Evolutionary conservation across 2,113 vertebrate genomes (phyloP), one percentile per base, ranked within the genome.

Genomic region (Genyomyrus donnyi): DNA sequence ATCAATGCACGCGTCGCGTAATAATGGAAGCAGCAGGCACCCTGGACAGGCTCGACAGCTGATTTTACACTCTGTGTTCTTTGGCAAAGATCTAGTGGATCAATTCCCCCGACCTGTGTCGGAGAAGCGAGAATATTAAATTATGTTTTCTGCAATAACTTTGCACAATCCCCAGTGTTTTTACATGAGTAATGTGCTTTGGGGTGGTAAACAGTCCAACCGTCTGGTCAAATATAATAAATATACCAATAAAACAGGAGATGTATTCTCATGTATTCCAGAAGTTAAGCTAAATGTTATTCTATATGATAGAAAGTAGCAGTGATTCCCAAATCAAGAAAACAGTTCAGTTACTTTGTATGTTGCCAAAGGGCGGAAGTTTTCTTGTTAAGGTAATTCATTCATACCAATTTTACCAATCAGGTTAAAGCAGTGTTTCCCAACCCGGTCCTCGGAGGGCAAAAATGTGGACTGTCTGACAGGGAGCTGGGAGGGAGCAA

Each of bases 91-190:
- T 42, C 49, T 24, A 5, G 35, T 39, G 58, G n/a, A 90, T 70
- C 35, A 90, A 88, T 90, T 86, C 89, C 56, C 62, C 56, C 10
- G 48, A 50, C 85, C 53, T 87, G 45, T n/a, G 39, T 7, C 49
- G 10, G 84, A 66, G 62, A 90, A 90, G 87, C n/a, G 19, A 87
- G 85, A 74, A 87, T 39, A 27, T 87, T 70, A 45, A 86, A 87
- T 87, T 84, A 84, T 86, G 58, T 86, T 66, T 35, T 84, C 77
- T 74, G 48, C 49, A 17, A 89, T 31, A 84, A n/a, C 49, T 83
- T 84, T 84, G 49, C 49, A 84, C 15, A 58, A 84, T 45, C 50
- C 31, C 50, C 35, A 45, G 52, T 24, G 27, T 42, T 58, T 56
- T 80, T 9, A 45, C 24, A 9, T 89, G 50, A 85, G 13, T 50